Percentiles rank a stretch among this genome's conserved stretches.
Evolutionary conservation across 1,140 invertebrate genomes (phyloP).

Genomic region (Zophobas atratus): DNA sequence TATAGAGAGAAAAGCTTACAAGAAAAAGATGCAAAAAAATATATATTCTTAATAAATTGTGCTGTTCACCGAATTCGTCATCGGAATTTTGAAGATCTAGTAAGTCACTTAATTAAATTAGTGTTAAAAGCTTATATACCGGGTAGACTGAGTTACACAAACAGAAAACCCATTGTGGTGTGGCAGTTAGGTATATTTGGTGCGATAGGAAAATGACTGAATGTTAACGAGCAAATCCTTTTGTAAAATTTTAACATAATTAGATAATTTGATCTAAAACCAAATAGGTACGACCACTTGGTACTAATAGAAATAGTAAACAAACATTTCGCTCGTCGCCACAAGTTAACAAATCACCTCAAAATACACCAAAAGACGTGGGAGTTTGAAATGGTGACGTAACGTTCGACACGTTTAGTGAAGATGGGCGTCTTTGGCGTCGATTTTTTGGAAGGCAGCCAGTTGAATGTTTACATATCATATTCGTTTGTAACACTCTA

Average conservation of each 20-base stretch:
- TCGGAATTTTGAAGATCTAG: background rate
- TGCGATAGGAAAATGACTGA: too few relatives aligned
- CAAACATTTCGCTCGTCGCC: conserved; percentile 34
- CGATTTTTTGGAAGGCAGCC: conserved; percentile 31
- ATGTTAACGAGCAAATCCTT: background rate
- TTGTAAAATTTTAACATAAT: conserved; percentile 4
- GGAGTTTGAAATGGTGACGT: conserved; percentile 28
- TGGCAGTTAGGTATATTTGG: background rate
- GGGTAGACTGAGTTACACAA: too few relatives aligned
- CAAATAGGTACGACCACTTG: background rate
- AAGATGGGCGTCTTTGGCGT: conserved; percentile 32
- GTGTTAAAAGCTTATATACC: background rate
- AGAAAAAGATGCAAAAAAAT: too few relatives aligned
- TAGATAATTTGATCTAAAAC: conserved; percentile 8
- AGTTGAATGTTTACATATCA: conserved; percentile 33
- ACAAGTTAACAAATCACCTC: conserved; percentile 25
- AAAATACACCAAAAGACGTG: conserved; percentile 24
- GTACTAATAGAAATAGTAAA: conserved; percentile 27
- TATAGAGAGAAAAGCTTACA: too few relatives aligned
- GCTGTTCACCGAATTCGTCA: too few relatives aligned
- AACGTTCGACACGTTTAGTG: conserved; percentile 23
- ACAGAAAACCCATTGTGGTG: too few relatives aligned
- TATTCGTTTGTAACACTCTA: conserved; percentile 13
- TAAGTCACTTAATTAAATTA: background rate
- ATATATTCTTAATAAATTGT: too few relatives aligned